A percentile compares a stretch with the other conserved stretches of the same genome.
phyloP scores from a whole-genome alignment of 2,797 vertebrate species.

The Micromesistius poutassou region DNA sequence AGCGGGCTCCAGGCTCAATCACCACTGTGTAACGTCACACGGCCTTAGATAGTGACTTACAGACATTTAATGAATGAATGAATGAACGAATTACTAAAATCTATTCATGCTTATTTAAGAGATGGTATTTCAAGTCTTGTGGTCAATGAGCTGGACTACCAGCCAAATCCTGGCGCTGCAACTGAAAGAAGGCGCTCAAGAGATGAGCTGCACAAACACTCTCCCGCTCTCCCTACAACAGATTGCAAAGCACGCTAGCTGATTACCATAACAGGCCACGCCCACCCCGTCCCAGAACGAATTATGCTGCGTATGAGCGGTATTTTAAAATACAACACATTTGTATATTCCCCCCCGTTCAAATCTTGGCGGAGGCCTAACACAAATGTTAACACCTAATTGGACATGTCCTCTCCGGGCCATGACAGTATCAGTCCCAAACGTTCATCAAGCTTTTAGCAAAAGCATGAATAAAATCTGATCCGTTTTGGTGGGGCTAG shows the following conservation, averaged over 20 bases:
- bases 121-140: too few relatives aligned
- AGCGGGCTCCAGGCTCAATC: too few relatives aligned
- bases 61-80: too few relatives aligned
- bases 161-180: neutral
- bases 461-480: neutral
- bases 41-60: too few relatives aligned
- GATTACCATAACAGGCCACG: neutral
- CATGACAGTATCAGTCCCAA: neutral
- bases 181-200: neutral
- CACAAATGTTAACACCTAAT: neutral
- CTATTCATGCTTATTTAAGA: neutral
- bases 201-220: neutral
- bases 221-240: neutral
- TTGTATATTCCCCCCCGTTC: too few relatives aligned
- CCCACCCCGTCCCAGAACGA: neutral
- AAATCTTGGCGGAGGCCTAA: neutral
- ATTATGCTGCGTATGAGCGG: too few relatives aligned
- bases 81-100: neutral
- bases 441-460: neutral
- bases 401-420: neutral
- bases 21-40: too few relatives aligned
- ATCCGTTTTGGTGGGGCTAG: neutral
- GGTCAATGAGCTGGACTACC: neutral
- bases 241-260: neutral
- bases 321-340: too few relatives aligned